Conservation (phyloP, 2,888 invertebrate genomes). For the Papilio elwesi region DNA sequence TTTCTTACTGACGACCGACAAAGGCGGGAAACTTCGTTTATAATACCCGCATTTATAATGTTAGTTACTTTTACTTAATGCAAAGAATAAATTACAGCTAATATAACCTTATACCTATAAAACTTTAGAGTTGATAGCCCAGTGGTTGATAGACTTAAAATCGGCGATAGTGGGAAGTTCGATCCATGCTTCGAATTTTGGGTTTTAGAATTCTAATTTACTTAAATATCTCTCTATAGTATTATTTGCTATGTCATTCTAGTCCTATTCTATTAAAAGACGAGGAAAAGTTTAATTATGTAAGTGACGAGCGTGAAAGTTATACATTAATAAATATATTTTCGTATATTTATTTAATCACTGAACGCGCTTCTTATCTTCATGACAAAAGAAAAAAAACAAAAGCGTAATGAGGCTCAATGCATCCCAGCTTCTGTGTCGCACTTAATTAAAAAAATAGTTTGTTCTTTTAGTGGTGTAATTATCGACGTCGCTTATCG, state of each 20-base stretch:
- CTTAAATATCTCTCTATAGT: too few species aligned
- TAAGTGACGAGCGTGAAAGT: background rate
- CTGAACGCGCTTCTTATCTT: conserved; percentile 33
- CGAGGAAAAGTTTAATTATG: background rate
- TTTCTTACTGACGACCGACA: conserved; percentile 36
- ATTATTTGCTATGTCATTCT: too few species aligned
- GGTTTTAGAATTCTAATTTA: too few species aligned
- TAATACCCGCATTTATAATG: conserved; percentile 11
- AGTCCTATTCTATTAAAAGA: background rate
- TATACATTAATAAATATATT: conserved; percentile 3
- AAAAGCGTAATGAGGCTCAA: conserved; percentile 38
- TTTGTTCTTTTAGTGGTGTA: conserved; percentile 40
- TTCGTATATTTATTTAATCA: conserved; percentile 12
- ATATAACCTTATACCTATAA: background rate
- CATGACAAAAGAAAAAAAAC: conserved; percentile 39
- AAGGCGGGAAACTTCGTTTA: conserved; percentile 27
- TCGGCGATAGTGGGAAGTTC: too few species aligned
- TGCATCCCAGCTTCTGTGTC: conserved; percentile 33
- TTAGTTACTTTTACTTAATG: conserved; percentile 15
- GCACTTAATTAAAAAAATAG: conserved; percentile 41
- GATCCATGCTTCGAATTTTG: too few species aligned
- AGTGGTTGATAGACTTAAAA: background rate
- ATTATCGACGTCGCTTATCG: conserved; percentile 49
- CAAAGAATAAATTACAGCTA: too few species aligned
- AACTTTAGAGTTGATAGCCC: background rate